phyloP scores from a whole-genome alignment of 2,797 vertebrate genomes.

The Antrozous pallidus region DNA sequence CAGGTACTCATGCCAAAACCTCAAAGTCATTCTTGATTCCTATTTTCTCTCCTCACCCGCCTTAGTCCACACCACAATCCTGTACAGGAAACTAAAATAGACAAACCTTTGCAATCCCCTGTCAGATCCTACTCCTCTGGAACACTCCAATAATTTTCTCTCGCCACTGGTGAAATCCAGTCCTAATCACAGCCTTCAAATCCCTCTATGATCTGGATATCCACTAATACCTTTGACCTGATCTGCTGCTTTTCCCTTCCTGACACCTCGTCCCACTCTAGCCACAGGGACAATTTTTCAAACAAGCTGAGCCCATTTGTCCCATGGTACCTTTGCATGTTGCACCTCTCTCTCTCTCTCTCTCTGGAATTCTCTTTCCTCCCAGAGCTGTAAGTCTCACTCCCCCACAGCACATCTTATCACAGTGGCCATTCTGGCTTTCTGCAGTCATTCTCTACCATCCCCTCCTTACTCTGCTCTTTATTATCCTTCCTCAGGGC shows the following conservation, averaged over 20 bases:
- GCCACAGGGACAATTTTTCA: not conserved
- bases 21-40: too few relatives aligned
- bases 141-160: not conserved
- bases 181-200: not conserved
- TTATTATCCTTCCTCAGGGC: not conserved
- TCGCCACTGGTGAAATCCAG: not conserved
- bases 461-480: not conserved
- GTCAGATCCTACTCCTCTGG: not conserved
- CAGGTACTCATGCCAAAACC: not conserved
- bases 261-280: accelerated
- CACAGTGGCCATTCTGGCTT: not conserved
- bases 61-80: not conserved
- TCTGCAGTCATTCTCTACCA: not conserved
- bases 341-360: not conserved
- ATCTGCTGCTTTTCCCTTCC: not conserved
- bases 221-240: not conserved
- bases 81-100: not conserved
- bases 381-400: not conserved
- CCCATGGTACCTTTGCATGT: not conserved
- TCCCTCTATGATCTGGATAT: not conserved
- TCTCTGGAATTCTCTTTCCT: not conserved
- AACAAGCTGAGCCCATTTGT: not conserved
- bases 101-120: not conserved
- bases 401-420: not conserved
- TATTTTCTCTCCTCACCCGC: not conserved